phyloP scores from a whole-genome alignment of 2,888 invertebrate species.

The Thecocarcelia acutangulata region DNA sequence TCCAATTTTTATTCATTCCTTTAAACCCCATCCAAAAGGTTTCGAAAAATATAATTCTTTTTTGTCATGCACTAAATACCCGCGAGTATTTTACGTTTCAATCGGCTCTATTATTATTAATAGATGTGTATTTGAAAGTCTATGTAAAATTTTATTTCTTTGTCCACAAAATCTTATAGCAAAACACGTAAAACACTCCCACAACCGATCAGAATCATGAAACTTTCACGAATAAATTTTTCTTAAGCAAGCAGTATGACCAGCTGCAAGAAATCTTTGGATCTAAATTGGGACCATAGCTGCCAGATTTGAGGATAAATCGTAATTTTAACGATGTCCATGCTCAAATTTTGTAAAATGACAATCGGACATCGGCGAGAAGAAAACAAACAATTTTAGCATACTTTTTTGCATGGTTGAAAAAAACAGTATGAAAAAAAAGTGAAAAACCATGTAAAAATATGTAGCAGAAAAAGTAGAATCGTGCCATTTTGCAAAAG shows the following conservation, averaged over 20 bases:
- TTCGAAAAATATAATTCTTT: conserved; percentile 44
- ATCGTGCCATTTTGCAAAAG: too few species aligned
- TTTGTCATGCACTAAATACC: conserved; percentile 48
- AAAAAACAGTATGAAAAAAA: too few species aligned
- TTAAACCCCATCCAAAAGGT: conserved; percentile 79
- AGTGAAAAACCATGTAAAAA: too few species aligned
- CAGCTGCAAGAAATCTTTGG: too few species aligned
- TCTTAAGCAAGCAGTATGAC: conserved; percentile 9
- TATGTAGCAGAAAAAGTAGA: too few species aligned
- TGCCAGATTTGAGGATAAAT: too few species aligned
- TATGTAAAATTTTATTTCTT: conserved; percentile 32
- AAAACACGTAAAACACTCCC: background rate
- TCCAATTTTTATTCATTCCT: conserved; percentile 78
- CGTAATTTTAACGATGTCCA: too few species aligned
- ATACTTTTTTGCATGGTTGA: too few species aligned
- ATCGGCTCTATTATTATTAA: background rate
- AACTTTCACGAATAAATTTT: conserved; percentile 35
- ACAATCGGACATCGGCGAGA: too few species aligned
- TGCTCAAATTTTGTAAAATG: too few species aligned
- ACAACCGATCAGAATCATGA: conserved; percentile 24
- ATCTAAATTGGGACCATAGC: too few species aligned
- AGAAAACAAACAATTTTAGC: too few species aligned
- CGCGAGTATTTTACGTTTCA: background rate
- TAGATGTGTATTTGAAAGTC: background rate
- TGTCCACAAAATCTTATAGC: conserved; percentile 3